Evolutionary conservation across 2,113 vertebrate genomes (phyloP).

Genomic region (Opisthocomus hoazin): DNA sequence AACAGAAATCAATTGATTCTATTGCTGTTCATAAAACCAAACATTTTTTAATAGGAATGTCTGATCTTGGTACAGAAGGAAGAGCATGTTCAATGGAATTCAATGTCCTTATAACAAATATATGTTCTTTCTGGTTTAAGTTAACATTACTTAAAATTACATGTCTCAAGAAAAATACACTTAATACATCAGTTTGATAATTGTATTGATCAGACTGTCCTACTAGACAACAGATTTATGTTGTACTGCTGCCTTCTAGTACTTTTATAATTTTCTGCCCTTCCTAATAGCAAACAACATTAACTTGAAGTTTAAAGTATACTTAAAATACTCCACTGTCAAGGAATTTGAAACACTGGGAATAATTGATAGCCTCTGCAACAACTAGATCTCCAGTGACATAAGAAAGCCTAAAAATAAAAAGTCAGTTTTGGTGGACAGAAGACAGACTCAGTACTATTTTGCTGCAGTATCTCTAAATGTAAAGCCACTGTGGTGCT

Average conservation of each 20-base stretch:
- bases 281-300: background rate
- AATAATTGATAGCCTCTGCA: background rate
- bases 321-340: background rate
- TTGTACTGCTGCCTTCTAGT: background rate
- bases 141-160: background rate
- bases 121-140: background rate
- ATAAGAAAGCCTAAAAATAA: background rate
- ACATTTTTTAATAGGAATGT: background rate
- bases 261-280: background rate
- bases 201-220: background rate
- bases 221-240: background rate
- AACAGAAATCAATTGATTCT: background rate
- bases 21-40: background rate
- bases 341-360: background rate
- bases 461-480: background rate
- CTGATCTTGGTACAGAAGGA: background rate
- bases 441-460: background rate
- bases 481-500: background rate
- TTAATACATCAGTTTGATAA: background rate
- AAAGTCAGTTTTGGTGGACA: background rate
- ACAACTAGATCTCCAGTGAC: background rate
- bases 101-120: background rate
- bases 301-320: background rate
- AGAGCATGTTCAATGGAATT: constrained; percentile 6
- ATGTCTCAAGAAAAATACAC: background rate